Percentiles rank a stretch among this genome's conserved stretches.
phyloP scores from a whole-genome alignment of 2,113 vertebrate genomes.

The Otis tarda region DNA sequence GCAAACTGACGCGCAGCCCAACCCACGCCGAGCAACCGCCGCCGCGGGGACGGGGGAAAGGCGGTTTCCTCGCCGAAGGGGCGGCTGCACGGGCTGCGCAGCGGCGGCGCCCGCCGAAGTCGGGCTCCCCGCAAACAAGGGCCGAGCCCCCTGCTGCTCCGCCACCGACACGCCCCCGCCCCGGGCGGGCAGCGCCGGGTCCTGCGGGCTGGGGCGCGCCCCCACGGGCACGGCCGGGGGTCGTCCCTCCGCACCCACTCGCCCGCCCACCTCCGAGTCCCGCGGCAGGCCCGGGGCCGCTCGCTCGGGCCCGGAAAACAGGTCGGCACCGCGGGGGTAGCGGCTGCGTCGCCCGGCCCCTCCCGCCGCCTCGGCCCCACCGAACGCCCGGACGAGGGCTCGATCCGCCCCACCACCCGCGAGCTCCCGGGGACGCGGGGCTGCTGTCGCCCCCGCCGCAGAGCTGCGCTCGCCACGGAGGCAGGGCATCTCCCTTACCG shows the following conservation, averaged over 20 bases:
- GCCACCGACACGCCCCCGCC: not conserved
- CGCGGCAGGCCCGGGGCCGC: not conserved
- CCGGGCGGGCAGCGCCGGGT: not conserved
- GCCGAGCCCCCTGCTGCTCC: not conserved
- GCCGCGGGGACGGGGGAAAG: accelerated
- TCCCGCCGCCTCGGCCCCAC: not conserved
- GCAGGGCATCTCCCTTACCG: not conserved
- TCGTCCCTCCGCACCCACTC: not conserved
- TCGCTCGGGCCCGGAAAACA: not conserved
- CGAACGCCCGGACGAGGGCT: not conserved
- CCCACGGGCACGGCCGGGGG: no score
- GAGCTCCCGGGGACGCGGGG: not conserved
- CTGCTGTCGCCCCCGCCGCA: no score
- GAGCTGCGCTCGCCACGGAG: no score
- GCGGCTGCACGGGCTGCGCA: not conserved
- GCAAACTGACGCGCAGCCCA: not conserved
- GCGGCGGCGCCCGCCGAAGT: no score
- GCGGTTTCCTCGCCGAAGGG: not conserved
- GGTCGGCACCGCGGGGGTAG: not conserved
- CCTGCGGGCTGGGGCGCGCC: not conserved
- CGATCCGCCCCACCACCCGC: no score
- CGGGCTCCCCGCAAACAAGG: no score
- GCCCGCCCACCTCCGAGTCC: no score
- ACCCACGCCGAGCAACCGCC: not conserved
- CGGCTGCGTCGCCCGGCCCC: not conserved